These are phyloP conservation scores for Psephotus haematonotus DNA, from an alignment of 2,113 vertebrate genomes.

Conservation along the genomic window DNA sequence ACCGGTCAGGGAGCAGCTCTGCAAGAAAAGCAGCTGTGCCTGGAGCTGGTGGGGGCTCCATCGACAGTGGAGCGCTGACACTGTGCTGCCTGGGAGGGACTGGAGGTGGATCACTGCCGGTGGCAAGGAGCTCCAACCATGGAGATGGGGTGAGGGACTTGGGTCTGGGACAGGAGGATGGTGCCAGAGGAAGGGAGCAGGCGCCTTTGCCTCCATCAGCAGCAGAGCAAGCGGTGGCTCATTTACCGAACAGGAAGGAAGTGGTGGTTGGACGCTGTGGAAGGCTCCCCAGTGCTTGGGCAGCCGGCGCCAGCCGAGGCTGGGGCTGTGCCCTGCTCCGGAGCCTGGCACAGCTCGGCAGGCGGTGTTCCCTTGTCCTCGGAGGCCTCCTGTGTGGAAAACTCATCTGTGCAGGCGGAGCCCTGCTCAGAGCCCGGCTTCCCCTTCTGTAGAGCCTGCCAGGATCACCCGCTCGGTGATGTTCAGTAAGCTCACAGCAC, in stretches of 20 bases:
- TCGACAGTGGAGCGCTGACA: fast-evolving
- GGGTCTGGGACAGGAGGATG: fast-evolving
- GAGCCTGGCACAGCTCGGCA: neutral
- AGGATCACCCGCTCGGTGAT: neutral
- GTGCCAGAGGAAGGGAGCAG: neutral
- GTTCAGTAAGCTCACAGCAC: too few species aligned
- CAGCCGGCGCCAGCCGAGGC: neutral
- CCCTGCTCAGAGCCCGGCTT: neutral
- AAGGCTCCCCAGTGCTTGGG: fast-evolving
- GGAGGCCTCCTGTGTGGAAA: neutral
- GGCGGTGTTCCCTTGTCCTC: fast-evolving
- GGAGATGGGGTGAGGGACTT: neutral
- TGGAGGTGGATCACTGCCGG: too few species aligned
- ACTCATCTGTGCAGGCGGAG: neutral
- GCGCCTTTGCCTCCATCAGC: neutral
- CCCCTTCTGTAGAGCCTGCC: neutral
- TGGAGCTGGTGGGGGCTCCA: neutral
- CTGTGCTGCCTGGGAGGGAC: neutral
- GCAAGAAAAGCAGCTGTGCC: fast-evolving
- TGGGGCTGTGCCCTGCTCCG: fast-evolving
- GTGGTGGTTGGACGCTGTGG: fast-evolving
- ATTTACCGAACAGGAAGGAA: neutral
- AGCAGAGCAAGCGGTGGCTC: neutral
- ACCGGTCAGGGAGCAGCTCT: neutral
- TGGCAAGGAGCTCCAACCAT: fast-evolving